Evolutionary conservation across 2,797 vertebrate genomes (phyloP), one percentile per base, ranked within the genome.

Genomic region (Stomatorhinus walkeri): DNA sequence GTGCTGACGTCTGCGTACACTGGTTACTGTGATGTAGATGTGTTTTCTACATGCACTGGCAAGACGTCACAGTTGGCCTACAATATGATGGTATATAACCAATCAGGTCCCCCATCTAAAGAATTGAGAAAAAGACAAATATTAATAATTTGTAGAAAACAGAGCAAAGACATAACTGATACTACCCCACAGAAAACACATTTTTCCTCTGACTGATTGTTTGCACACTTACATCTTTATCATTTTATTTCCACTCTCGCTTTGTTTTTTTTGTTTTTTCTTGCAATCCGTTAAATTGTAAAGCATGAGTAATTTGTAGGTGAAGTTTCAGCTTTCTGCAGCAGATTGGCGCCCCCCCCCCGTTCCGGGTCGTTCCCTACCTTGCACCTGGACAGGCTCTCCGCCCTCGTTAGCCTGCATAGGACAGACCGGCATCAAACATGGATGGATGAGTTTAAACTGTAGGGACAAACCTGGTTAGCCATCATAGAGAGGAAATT

Each of bases 31-130:
- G 40, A 48, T 68, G 85, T 2, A 52, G 16, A 43, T 14, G 24
- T 12, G 52, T 76, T 46, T 61, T 40, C 40, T 51, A 76, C 72
- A 83, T 61, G 19, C 22, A 83, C 64, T 87, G 32, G 59, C 40
- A 32, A 81, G 54, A 81, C 83, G 68, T 46, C 40, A 19, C 52
- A 32, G n/a, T 68, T 88, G 24, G 32, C 9, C 24, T 36, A 43
- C 46, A 22, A 56, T 83, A 86, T 46, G 59, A 87, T 91, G 91
- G 90, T 91, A 86, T 90, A 91, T 92, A 94, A 93, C 93, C 91
- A 91, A 93, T 93, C 92, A 90, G 91, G 91, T 90, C 91, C 88
- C 91, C 90, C 91, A 56, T 93, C 93, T 90, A 90, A 91, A 91
- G 88, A 91, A 89, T 90, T 88, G 88, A 91, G 91, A 91, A 36